phyloP scores from a whole-genome alignment of 2,888 invertebrate genomes.

The Pecten maximus region DNA sequence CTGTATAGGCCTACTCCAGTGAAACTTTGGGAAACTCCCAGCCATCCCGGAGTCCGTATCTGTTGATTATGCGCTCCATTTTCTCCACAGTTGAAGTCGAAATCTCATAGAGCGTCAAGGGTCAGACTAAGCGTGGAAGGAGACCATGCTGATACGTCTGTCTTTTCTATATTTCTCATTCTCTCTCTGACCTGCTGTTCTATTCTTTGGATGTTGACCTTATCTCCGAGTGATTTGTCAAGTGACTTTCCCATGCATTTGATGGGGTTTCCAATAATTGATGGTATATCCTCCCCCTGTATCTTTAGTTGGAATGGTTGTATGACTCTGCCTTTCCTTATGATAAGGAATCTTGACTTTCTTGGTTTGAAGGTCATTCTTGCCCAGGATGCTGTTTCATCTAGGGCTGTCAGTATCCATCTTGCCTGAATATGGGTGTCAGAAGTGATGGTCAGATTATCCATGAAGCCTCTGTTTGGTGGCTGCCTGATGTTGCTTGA shows the following conservation, averaged over 20 bases:
- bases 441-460: neutral
- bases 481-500: no score
- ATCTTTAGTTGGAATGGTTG: neutral
- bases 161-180: neutral
- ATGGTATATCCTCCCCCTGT: neutral
- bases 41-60: no score
- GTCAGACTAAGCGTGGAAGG: slow-evolving; percentile 45
- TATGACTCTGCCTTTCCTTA: slow-evolving; percentile 37
- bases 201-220: neutral
- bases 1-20: no score
- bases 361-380: slow-evolving; percentile 48
- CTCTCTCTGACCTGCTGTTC: neutral
- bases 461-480: no score
- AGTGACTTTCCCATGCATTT: neutral
- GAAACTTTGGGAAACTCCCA: no score
- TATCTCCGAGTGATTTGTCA: neutral
- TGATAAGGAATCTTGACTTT: slow-evolving; percentile 43
- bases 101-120: no score
- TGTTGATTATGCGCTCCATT: no score
- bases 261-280: neutral
- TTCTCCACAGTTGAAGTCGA: no score
- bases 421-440: slow-evolving; percentile 36
- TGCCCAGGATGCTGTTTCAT: slow-evolving; percentile 43
- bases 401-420: slow-evolving; percentile 41
- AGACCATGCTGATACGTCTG: slow-evolving; percentile 46